Conservation (phyloP, 2,797 vertebrate species). For the Benthosema pterotum region DNA sequence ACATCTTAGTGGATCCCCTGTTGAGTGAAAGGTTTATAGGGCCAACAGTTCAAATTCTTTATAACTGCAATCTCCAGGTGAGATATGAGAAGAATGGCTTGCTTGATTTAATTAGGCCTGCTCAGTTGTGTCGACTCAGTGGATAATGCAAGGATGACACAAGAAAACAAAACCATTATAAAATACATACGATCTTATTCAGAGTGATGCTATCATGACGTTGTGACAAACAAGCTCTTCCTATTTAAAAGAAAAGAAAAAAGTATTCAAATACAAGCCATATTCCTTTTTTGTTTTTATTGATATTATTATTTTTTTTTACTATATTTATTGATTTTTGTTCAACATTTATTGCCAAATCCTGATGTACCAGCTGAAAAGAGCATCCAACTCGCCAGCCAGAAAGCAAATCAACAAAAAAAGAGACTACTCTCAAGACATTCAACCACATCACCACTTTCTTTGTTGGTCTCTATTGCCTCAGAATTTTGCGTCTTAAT, state of each 20-base stretch:
- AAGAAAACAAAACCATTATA: slow-evolving; percentile 10
- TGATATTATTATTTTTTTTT: too few species aligned
- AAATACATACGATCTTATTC: slow-evolving; percentile 12
- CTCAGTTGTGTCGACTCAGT: slow-evolving; percentile 18
- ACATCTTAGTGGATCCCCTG: slow-evolving; percentile 23
- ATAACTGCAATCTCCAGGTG: slow-evolving; percentile 1
- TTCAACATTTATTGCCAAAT: slow-evolving; percentile 35
- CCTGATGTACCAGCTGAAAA: slow-evolving; percentile 26
- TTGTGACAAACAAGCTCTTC: background rate
- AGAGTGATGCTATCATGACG: slow-evolving; percentile 8
- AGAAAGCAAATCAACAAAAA: slow-evolving; percentile 44
- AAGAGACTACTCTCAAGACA: slow-evolving; percentile 22
- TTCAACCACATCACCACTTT: slow-evolving; percentile 38
- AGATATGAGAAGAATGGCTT: slow-evolving; percentile 2
- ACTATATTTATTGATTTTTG: too few species aligned
- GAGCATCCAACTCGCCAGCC: slow-evolving; percentile 28
- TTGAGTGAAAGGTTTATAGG: background rate
- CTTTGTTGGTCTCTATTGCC: slow-evolving; percentile 71
- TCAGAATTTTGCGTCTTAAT: slow-evolving; percentile 75
- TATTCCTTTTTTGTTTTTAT: too few species aligned
- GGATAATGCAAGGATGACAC: background rate
- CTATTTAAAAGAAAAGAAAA: slow-evolving; percentile 7
- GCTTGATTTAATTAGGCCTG: slow-evolving; percentile 11
- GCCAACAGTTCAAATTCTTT: slow-evolving; percentile 1
- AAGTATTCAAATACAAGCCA: background rate